Conservation (phyloP, 2,888 invertebrate genomes). For the Leptothorax acervorum region DNA sequence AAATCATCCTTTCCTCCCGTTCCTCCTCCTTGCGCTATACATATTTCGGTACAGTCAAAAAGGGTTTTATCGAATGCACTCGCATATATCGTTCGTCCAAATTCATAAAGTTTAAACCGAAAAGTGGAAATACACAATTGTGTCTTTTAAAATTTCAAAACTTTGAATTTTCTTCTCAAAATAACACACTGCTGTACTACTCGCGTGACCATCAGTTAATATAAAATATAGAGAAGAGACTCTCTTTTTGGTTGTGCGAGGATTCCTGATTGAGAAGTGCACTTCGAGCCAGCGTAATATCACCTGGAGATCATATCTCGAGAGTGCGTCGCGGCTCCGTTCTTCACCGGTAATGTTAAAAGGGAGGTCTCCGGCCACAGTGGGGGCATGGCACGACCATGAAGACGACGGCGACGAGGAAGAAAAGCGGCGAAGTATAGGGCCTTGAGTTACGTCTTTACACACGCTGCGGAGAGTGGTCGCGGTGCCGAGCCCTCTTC, state of each 20-base stretch:
- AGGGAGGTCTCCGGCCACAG: constrained; percentile 61
- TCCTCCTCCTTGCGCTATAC: constrained; percentile 28
- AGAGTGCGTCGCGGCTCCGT: constrained; percentile 47
- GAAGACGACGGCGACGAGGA: constrained; percentile 26
- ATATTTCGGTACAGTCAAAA: constrained; percentile 33
- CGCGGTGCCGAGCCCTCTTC: constrained; percentile 71
- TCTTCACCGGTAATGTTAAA: constrained; percentile 70
- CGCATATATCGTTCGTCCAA: constrained; percentile 2
- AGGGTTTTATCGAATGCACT: constrained; percentile 9
- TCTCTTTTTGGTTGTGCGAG: neutral
- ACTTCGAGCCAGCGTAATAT: constrained; percentile 27
- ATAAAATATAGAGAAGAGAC: neutral
- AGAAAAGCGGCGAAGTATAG: constrained; percentile 44
- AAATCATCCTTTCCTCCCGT: constrained; percentile 41
- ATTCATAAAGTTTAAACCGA: neutral
- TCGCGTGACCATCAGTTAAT: neutral
- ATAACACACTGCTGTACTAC: neutral
- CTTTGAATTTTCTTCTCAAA: neutral
- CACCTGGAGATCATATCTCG: constrained; percentile 64
- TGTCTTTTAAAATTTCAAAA: neutral
- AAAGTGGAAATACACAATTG: neutral
- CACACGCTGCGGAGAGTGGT: constrained; percentile 78
- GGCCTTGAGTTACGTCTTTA: constrained; percentile 72
- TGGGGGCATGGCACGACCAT: constrained; percentile 42
- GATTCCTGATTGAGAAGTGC: neutral